phyloP scores from a whole-genome alignment of 2,113 vertebrate species.

The Lontra canadensis region DNA sequence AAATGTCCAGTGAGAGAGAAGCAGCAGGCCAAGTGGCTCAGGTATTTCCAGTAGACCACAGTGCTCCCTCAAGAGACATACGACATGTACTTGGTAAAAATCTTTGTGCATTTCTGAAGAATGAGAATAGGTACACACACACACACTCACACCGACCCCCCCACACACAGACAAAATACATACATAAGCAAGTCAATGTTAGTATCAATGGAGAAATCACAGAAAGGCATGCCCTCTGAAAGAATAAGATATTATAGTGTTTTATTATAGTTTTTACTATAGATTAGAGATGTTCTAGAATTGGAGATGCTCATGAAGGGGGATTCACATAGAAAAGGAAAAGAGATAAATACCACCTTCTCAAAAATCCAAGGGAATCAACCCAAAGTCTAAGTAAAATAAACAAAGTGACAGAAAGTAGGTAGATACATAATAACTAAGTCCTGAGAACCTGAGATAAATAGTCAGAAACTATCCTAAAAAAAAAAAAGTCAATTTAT shows the following conservation, averaged over 20 bases:
- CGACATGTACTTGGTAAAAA: background rate
- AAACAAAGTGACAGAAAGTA: background rate
- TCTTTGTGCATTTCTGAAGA: conserved; percentile 28
- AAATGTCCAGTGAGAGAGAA: background rate
- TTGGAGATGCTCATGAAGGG: background rate
- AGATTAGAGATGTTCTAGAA: background rate
- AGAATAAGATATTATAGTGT: background rate
- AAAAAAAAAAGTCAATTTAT: background rate
- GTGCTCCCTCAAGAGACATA: background rate
- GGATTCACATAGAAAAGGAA: conserved; percentile 40
- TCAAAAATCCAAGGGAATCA: conserved; percentile 30
- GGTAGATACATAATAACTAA: background rate
- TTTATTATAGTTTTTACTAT: conserved; percentile 30
- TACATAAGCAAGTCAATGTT: background rate
- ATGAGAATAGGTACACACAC: background rate
- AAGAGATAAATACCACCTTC: background rate
- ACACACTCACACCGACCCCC: background rate
- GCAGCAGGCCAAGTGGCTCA: background rate
- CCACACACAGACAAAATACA: background rate
- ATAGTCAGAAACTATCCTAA: background rate
- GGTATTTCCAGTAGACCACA: background rate
- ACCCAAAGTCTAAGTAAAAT: background rate
- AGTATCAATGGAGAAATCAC: background rate
- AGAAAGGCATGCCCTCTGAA: background rate
- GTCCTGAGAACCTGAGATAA: background rate